Base-by-base conservation (phyloP, 2,797 vertebrate species). In the Cygnus olor region DNA sequence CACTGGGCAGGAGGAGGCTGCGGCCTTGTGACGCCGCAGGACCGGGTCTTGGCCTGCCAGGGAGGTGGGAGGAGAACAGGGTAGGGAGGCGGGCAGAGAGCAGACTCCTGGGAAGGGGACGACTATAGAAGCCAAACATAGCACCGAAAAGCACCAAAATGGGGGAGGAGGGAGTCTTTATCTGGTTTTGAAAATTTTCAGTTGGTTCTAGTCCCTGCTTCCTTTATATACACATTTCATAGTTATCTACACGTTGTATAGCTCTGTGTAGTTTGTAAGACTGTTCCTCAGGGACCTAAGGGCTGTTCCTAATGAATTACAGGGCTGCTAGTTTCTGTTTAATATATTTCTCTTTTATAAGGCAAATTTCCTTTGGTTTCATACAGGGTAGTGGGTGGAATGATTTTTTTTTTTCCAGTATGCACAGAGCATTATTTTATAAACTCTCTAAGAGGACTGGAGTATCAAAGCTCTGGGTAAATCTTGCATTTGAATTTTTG, bases 401-500 rank as follows among this genome's bases (percentile, higher is more conserved):
- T 80, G 6, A 25, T 81, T 86, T 49, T 68, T 58, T 25, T 25
- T 60, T 42, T 20, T 19, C 8, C 56, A 5, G 80, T 54, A 12
- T 6, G 72, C 0, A 2, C 42, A 69, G 68, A 86, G 79, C 86
- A 25, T 92, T 72, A 85, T 94, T 96, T 97, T 86, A 85, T 92
- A 77, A 93, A 93, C 45, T 88, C 78, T 85, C 32, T 82, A 96
- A 92, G 86, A 96, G 80, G 88, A 91, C 65, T 84, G 74, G 95
- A 89, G 88, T 95, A 93, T 88, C 93, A 88, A 91, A 86, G 69
- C 82, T 95, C 42, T 60, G 93, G 93, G 87, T 89, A 96, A 96
- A 91, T 94, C 97, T 94, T 86, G 60, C 94, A 60, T 92, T 80
- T 94, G 92, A 94, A 96, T 96, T 95, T 97, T 96, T 96, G 96